Percentiles rank a stretch among this genome's conserved stretches.
Conservation (phyloP, 2,113 vertebrate species). For the Pterocles burchelli region DNA sequence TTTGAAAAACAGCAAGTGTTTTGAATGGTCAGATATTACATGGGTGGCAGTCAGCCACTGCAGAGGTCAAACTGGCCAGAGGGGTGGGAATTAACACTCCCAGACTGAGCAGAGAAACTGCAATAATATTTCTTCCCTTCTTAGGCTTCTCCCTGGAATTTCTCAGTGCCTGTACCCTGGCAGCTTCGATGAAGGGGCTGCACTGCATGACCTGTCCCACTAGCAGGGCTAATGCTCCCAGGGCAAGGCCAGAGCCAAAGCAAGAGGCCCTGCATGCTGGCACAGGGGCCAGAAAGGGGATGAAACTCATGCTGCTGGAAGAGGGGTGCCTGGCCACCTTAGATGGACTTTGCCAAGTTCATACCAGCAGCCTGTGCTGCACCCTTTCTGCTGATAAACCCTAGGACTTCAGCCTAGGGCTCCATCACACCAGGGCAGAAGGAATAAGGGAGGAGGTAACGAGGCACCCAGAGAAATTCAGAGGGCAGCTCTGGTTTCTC, state of each 20-base stretch:
- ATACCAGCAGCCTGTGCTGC: neutral
- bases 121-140: neutral
- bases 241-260: neutral
- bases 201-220: neutral
- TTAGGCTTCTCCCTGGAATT: neutral
- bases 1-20: neutral
- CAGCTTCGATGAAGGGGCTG: neutral
- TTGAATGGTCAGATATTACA: neutral
- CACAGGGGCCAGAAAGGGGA: neutral
- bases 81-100: neutral
- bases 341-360: neutral
- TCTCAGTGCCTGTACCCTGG: neutral
- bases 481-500: neutral
- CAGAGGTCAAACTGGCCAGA: neutral
- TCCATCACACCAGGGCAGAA: neutral
- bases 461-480: neutral
- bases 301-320: neutral
- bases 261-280: neutral
- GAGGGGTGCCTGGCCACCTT: neutral
- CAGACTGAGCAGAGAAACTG: neutral
- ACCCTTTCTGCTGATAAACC: conserved; percentile 27
- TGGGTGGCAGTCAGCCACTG: neutral
- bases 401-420: conserved; percentile 16
- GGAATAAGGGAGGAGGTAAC: neutral
- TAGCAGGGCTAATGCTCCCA: neutral